These are phyloP conservation scores for Drosophila repleta DNA, from an alignment of 1,140 invertebrate species.

Conservation along the genomic window DNA sequence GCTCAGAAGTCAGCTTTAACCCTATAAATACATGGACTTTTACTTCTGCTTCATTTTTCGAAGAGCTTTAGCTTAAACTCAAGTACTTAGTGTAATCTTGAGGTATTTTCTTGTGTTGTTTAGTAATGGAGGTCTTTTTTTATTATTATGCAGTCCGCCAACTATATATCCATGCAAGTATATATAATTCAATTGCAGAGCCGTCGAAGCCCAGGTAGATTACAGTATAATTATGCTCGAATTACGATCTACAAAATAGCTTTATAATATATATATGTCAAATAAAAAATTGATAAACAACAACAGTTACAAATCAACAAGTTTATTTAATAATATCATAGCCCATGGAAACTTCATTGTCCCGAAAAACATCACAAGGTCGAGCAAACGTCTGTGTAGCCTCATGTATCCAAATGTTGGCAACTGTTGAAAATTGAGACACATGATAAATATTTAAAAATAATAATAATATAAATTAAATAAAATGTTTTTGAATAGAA, in stretches of 20 bases:
- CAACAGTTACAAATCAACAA: slow-evolving; percentile 12
- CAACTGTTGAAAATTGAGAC: slow-evolving; percentile 93
- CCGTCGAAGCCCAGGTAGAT: no score
- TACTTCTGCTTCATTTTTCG: not conserved
- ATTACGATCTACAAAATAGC: no score
- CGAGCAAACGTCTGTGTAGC: slow-evolving; percentile 93
- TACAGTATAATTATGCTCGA: no score
- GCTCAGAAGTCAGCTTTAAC: slow-evolving; percentile 41
- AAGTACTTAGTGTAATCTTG: no score
- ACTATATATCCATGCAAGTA: no score
- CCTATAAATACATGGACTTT: slow-evolving; percentile 6
- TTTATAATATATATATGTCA: no score
- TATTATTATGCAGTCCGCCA: no score
- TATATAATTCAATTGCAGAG: no score
- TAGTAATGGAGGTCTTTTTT: no score
- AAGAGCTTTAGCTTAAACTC: not conserved
- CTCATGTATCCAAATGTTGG: slow-evolving; percentile 98
- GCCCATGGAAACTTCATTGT: slow-evolving; percentile 64
- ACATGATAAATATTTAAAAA: slow-evolving; percentile 87
- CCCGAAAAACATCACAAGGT: slow-evolving; percentile 87
- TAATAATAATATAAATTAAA: no score
- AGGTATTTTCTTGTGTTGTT: no score
- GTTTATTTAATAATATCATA: slow-evolving; percentile 76
- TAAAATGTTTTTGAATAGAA: no score
- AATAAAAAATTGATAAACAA: not conserved